These are phyloP conservation scores for Odontamblyopus lacepedii DNA, from an alignment of 2,797 vertebrate genomes.

Conservation along the genomic window DNA sequence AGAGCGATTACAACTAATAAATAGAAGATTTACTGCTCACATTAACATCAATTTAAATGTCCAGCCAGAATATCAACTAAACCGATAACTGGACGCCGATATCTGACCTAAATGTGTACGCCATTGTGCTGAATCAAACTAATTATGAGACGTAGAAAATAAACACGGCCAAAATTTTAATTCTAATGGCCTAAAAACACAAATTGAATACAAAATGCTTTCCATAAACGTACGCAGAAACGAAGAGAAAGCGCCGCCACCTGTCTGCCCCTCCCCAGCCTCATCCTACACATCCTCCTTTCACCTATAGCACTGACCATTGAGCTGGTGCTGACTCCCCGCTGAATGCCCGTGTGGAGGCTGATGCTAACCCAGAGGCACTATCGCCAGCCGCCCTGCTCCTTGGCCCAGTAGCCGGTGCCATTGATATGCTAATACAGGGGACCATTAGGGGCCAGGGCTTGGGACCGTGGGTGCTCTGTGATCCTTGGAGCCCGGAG, in stretches of 20 bases:
- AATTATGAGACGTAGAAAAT: neutral
- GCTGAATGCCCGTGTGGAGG: slow-evolving; percentile 59
- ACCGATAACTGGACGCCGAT: no score
- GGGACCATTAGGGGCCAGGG: slow-evolving; percentile 62
- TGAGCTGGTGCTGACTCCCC: slow-evolving; percentile 66
- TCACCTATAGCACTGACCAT: slow-evolving; percentile 40
- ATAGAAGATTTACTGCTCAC: no score
- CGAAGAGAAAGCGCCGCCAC: neutral
- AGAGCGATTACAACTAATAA: no score
- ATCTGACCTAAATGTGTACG: neutral
- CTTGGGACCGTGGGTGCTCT: slow-evolving; percentile 68
- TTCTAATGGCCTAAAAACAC: neutral
- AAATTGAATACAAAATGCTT: slow-evolving; percentile 15
- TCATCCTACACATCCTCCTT: slow-evolving; percentile 56
- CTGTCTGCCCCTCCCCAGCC: slow-evolving; percentile 44
- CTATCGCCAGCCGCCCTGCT: slow-evolving; percentile 61
- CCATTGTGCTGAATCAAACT: neutral
- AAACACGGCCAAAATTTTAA: neutral
- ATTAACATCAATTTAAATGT: no score
- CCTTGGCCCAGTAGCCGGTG: slow-evolving; percentile 52
- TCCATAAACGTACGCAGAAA: slow-evolving; percentile 9
- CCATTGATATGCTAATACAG: slow-evolving; percentile 73
- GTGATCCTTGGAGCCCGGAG: slow-evolving; percentile 72
- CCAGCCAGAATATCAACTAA: no score
- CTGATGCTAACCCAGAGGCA: slow-evolving; percentile 54